A percentile compares a stretch with the other conserved stretches of the same genome.
Conservation (phyloP, 2,797 vertebrate genomes). For the Amblyraja radiata region DNA sequence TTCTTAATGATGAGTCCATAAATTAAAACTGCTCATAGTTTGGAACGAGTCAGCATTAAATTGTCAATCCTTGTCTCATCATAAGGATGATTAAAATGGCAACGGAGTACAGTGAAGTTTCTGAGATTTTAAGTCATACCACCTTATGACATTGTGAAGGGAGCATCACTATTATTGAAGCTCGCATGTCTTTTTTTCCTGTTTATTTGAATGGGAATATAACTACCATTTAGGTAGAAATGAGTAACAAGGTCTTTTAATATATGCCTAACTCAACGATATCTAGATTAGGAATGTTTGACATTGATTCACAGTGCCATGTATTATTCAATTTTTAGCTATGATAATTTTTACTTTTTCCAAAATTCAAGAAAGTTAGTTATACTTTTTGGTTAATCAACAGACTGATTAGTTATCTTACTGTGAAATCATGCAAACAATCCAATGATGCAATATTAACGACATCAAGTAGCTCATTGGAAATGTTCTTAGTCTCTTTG, state of each 20-base stretch:
- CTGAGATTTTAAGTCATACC: not conserved
- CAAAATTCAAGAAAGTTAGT: not conserved
- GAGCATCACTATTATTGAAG: not conserved
- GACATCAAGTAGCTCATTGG: not conserved
- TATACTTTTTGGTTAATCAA: not conserved
- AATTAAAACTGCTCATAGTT: not conserved
- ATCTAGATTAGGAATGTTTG: not conserved
- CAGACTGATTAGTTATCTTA: not conserved
- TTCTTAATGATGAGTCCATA: not conserved
- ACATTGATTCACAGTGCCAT: not conserved
- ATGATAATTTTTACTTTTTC: not conserved
- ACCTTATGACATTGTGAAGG: not conserved
- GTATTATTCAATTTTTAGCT: not conserved
- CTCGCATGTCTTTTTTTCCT: not conserved
- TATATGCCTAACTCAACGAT: not conserved
- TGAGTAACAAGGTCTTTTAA: not conserved
- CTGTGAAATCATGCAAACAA: not conserved
- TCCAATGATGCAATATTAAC: not conserved
- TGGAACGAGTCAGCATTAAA: not conserved
- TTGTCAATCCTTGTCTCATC: not conserved
- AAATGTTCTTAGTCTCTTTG: not conserved
- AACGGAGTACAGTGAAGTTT: not conserved
- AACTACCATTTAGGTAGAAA: not conserved
- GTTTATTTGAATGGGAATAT: not conserved
- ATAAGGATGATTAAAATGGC: not conserved